These are phyloP conservation scores for Lanius collurio DNA, from an alignment of 2,113 vertebrate genomes.

Conservation along the genomic window DNA sequence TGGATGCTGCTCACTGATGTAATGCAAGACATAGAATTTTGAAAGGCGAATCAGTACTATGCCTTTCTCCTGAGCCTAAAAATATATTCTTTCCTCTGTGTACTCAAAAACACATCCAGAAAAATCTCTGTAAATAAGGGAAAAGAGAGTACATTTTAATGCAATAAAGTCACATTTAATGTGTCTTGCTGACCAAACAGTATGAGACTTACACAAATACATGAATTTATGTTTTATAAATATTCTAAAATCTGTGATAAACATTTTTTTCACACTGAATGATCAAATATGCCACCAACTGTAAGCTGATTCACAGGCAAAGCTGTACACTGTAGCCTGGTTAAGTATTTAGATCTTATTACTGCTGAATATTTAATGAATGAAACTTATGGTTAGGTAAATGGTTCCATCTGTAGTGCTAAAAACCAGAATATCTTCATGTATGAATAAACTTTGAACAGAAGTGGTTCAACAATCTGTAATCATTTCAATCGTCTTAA, in stretches of 20 bases:
- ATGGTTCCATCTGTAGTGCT: slow-evolving; percentile 49
- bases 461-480: slow-evolving; percentile 55
- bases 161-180: neutral
- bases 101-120: neutral
- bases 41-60: neutral
- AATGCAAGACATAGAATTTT: neutral
- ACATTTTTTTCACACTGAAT: slow-evolving; percentile 15
- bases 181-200: neutral
- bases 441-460: slow-evolving; percentile 64
- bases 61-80: neutral
- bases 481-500: slow-evolving; percentile 60
- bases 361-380: slow-evolving; percentile 69
- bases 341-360: slow-evolving; percentile 67
- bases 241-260: slow-evolving; percentile 44
- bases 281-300: slow-evolving; percentile 28
- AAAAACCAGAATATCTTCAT: slow-evolving; percentile 51
- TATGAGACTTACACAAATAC: slow-evolving; percentile 3
- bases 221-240: slow-evolving; percentile 18
- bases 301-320: slow-evolving; percentile 35
- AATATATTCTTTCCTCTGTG: neutral
- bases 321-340: slow-evolving; percentile 32
- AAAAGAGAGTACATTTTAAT: neutral
- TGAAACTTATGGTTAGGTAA: slow-evolving; percentile 63
- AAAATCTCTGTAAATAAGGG: neutral
- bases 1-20: neutral